Conservation (phyloP, 35 echinoderm and acorn worm species). For the Lytechinus variegatus region DNA sequence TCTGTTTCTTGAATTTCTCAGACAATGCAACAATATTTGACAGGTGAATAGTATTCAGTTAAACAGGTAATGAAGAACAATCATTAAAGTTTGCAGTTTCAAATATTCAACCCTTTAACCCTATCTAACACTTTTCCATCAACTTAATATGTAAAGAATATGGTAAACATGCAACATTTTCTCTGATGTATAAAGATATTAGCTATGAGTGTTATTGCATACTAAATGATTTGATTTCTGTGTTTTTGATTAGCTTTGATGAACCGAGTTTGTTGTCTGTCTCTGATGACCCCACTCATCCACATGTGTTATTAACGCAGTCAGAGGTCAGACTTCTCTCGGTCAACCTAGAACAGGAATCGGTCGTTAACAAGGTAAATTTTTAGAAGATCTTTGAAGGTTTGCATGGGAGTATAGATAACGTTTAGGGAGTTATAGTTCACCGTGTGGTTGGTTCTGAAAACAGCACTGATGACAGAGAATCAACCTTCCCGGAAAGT, state of each 20-base stretch:
- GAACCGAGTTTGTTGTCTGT: conserved; percentile 68
- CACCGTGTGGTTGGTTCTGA: no score
- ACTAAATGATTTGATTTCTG: neutral
- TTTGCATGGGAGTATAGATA: no score
- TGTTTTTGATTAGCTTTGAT: conserved; percentile 56
- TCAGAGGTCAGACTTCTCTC: conserved; percentile 54
- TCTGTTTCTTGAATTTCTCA: conserved; percentile 58
- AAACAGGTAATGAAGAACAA: neutral
- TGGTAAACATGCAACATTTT: no score
- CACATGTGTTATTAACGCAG: conserved; percentile 50
- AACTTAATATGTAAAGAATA: no score
- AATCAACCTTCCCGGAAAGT: no score
- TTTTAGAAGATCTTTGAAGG: neutral
- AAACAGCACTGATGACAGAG: no score
- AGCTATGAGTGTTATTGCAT: neutral
- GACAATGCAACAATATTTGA: conserved; percentile 47
- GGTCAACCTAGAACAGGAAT: conserved; percentile 70
- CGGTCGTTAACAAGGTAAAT: conserved; percentile 79
- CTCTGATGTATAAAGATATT: no score
- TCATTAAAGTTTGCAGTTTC: no score
- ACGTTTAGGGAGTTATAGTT: no score
- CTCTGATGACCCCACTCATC: conserved; percentile 58
- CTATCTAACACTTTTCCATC: neutral
- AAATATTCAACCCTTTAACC: no score
- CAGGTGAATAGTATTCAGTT: conserved; percentile 45